Conservation (phyloP, 2,888 invertebrate species). For the Eucera pruinosa region DNA sequence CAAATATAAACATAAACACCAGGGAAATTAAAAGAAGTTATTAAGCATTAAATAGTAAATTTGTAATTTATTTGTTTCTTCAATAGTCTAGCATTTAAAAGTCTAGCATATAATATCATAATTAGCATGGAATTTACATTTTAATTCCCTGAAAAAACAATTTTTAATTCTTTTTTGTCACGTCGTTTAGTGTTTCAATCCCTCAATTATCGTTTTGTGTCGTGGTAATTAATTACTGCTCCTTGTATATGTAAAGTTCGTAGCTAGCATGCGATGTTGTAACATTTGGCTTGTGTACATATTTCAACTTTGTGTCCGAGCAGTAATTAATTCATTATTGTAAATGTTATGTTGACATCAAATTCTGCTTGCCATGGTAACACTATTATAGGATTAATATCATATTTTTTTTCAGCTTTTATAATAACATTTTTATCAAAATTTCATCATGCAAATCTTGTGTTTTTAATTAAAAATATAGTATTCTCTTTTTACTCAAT, state of each 20-base stretch:
- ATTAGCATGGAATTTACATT: too few relatives aligned
- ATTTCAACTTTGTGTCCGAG: slow-evolving; percentile 8
- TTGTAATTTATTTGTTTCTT: too few relatives aligned
- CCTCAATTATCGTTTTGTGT: slow-evolving; percentile 12
- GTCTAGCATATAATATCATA: too few relatives aligned
- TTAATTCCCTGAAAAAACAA: too few relatives aligned
- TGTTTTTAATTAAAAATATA: slow-evolving; percentile 28
- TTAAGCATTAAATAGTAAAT: too few relatives aligned
- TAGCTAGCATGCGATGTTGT: slow-evolving; percentile 40
- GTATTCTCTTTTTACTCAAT: too few relatives aligned
- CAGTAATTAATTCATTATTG: slow-evolving; percentile 51
- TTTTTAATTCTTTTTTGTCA: too few relatives aligned
- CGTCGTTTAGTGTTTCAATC: too few relatives aligned
- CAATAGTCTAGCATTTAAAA: too few relatives aligned
- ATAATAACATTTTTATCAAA: slow-evolving; percentile 25
- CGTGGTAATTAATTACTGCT: slow-evolving; percentile 49
- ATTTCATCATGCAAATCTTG: slow-evolving; percentile 15
- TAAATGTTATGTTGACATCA: slow-evolving; percentile 23
- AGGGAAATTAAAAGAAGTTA: too few relatives aligned
- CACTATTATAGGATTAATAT: slow-evolving; percentile 45
- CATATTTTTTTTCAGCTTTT: slow-evolving; percentile 56
- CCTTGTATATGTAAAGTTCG: slow-evolving; percentile 1
- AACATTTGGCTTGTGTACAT: slow-evolving; percentile 44
- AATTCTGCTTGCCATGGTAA: slow-evolving; percentile 29
- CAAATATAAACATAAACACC: too few relatives aligned